phyloP scores from a whole-genome alignment of 2,113 vertebrate genomes.

The Lagenorhynchus albirostris region DNA sequence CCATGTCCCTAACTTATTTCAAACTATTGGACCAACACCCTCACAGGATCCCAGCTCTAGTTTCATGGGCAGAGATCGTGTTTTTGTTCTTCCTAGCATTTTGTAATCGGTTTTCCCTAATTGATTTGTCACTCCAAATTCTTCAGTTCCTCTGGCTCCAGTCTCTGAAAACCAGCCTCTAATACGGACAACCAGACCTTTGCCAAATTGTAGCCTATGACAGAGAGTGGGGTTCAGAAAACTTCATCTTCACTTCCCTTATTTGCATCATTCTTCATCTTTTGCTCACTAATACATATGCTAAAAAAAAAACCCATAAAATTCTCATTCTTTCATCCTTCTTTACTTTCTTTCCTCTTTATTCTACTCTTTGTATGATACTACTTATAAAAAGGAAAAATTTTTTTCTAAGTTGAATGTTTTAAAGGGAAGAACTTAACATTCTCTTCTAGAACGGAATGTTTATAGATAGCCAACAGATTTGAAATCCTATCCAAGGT shows the following conservation, averaged over 20 bases:
- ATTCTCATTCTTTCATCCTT: background rate
- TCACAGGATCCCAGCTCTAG: background rate
- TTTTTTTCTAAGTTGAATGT: background rate
- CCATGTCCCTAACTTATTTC: background rate
- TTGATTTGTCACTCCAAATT: background rate
- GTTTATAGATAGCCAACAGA: background rate
- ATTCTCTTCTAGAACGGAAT: background rate
- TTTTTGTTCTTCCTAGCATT: background rate
- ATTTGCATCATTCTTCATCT: background rate
- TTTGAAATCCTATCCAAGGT: slow-evolving; percentile 38
- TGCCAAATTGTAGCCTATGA: background rate
- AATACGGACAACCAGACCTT: background rate
- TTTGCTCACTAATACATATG: background rate
- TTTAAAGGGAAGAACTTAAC: slow-evolving; percentile 15
- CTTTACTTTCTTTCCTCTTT: background rate
- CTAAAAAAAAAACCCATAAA: background rate
- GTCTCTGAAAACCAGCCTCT: background rate
- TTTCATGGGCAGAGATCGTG: background rate
- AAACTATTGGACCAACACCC: background rate
- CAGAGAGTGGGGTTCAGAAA: background rate
- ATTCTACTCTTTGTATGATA: background rate
- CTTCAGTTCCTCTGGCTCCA: background rate
- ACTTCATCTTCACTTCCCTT: background rate
- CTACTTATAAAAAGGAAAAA: background rate
- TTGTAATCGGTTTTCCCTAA: background rate